Conservation (phyloP, 2,888 invertebrate species). For the Meteorus cinctellus region DNA sequence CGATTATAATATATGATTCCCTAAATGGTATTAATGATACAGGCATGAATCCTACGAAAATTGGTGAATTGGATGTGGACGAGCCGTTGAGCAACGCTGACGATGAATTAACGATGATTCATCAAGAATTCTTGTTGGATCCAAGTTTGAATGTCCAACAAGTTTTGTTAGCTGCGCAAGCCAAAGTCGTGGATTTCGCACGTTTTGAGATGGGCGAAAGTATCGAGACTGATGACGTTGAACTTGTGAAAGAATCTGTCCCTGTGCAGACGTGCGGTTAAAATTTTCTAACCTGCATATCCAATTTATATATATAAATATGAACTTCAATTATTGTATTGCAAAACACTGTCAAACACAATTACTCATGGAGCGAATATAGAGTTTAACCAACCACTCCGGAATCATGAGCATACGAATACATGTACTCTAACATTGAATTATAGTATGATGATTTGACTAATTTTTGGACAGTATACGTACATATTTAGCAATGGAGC, state of each 20-base stretch:
- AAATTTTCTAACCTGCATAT: slow-evolving; percentile 42
- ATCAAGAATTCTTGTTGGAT: slow-evolving; percentile 91
- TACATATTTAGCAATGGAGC: background rate
- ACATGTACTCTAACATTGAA: slow-evolving; percentile 25
- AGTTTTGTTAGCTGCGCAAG: slow-evolving; percentile 79
- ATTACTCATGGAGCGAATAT: background rate
- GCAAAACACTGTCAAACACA: background rate
- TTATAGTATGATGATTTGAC: slow-evolving; percentile 16
- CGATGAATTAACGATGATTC: slow-evolving; percentile 86
- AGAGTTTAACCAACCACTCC: slow-evolving; percentile 11
- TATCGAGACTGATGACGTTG: slow-evolving; percentile 46
- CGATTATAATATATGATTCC: background rate
- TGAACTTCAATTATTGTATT: background rate
- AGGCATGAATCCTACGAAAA: slow-evolving; percentile 86
- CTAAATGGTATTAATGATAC: slow-evolving; percentile 39
- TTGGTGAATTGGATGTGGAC: slow-evolving; percentile 80
- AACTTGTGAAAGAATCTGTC: slow-evolving; percentile 62
- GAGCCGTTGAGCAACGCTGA: slow-evolving; percentile 79
- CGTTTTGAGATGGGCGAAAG: slow-evolving; percentile 91
- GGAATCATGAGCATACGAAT: slow-evolving; percentile 12
- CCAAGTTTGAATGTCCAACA: slow-evolving; percentile 83
- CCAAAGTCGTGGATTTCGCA: slow-evolving; percentile 85
- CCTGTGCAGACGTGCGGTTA: slow-evolving; percentile 80
- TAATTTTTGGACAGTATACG: background rate
- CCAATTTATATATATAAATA: background rate